Evolutionary conservation across 2,888 invertebrate species (phyloP), one percentile per base, ranked within the genome.

Genomic region (Clanis bilineata): DNA sequence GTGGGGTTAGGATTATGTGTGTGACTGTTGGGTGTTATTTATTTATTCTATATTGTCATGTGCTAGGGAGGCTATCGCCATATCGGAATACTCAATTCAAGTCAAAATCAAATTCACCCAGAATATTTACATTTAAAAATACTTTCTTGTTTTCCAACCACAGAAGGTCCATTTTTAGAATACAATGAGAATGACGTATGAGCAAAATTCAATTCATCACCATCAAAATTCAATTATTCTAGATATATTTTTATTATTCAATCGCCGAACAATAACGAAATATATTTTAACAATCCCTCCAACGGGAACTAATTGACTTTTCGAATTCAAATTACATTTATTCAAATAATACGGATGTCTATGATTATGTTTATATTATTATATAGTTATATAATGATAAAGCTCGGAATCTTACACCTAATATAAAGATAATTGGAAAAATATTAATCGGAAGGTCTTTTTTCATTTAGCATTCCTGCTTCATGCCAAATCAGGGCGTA

Each of bases 301-400:
- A 32, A 18, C 15, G 7, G 51, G 51, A 51, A 51, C 51, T 51
- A 51, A 51, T 51, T 51, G 51, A 51, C 51, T 51, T 51, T 15
- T 51, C 10, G 28, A 51, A 51, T 51, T 51, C 51, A 51, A 28
- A 22, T 22, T 45, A 45, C 23, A 28, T 51, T 47, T 51, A 15
- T 51, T 32, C 15, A 51, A 32, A 32, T 51, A 51, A 51, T 51
- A 51, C 18, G 32, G 32, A 18, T 51, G 51, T 41, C 21, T n/a
- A 41, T 41, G 12, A 47, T 47, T 44, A 41, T 18, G 41, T 18
- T 41, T 18, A 18, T 7, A 41, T 18, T 41, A 59, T 59, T 36
- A 44, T 36, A 60, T 57, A 39, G 21, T 56, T 47, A 47, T 56
- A 38, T 60, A 18, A 32, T 32, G 18, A 51, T 51, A 51, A 51